Percentiles rank a stretch among this genome's conserved stretches.
Evolutionary conservation across 2,888 invertebrate genomes (phyloP).

Genomic region (Stratiomys singularior): DNA sequence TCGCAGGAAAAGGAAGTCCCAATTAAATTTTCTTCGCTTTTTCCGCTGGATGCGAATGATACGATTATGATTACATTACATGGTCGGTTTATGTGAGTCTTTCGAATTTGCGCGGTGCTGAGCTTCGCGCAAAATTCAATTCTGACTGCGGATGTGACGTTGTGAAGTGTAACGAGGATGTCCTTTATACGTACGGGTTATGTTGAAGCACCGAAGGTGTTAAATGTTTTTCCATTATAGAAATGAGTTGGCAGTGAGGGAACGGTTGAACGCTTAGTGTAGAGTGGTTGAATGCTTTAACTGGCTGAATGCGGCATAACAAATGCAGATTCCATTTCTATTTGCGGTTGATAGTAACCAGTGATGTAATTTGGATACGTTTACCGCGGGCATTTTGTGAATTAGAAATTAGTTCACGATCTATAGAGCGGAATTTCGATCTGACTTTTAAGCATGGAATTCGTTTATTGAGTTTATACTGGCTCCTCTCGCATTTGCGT

Average conservation of each 20-base stretch:
- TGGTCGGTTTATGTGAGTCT: neutral
- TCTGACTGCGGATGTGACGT: slow-evolving; percentile 3
- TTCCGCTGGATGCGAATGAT: neutral
- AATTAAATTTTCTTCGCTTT: neutral
- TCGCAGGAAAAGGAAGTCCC: neutral
- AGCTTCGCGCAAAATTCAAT: slow-evolving; percentile 11
- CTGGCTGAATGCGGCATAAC: neutral
- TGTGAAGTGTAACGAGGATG: neutral
- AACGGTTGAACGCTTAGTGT: neutral
- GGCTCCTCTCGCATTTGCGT: too few species aligned
- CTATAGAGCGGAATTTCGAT: too few species aligned
- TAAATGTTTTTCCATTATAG: slow-evolving; percentile 43
- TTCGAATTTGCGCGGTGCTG: neutral
- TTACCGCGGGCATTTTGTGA: neutral
- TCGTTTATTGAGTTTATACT: too few species aligned
- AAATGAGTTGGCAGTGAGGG: slow-evolving; percentile 26
- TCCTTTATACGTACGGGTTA: slow-evolving; percentile 1
- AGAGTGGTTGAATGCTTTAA: too few species aligned
- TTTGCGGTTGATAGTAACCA: neutral
- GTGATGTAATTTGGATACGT: neutral
- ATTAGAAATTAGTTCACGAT: neutral
- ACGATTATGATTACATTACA: neutral
- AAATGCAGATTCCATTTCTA: slow-evolving; percentile 25
- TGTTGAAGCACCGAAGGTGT: slow-evolving; percentile 35
- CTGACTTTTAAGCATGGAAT: too few species aligned